A percentile compares a stretch with the other conserved stretches of the same genome.
These are phyloP conservation scores for Pasiphila rectangulata DNA, from an alignment of 2,888 invertebrate genomes.

Conservation along the genomic window DNA sequence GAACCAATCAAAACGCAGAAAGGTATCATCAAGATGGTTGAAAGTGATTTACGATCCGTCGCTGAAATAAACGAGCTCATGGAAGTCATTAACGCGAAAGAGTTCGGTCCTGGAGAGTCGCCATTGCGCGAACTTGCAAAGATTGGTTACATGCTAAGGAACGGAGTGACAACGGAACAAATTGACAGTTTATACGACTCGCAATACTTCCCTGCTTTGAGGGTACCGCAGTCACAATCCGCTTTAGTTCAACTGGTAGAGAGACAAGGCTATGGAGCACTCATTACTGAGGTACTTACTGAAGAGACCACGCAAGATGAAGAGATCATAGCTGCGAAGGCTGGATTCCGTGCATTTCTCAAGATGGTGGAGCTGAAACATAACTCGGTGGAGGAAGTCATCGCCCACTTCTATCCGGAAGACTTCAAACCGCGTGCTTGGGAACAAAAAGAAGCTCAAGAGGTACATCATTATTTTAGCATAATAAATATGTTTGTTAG, in stretches of 20 bases:
- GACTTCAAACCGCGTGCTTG: conserved; percentile 91
- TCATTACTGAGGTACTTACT: conserved; percentile 90
- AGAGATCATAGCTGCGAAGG: conserved; percentile 87
- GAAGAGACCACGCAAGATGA: conserved; percentile 90
- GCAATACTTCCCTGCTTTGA: conserved; percentile 88
- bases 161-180: conserved; percentile 87
- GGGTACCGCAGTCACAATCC: conserved; percentile 90
- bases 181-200: conserved; percentile 89
- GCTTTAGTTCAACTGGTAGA: conserved; percentile 92
- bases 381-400: conserved; percentile 90
- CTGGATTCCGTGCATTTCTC: conserved; percentile 92
- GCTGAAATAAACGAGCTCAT: conserved; percentile 88
- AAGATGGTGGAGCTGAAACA: conserved; percentile 91
- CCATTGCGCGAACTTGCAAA: conserved; percentile 90
- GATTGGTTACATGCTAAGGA: conserved; percentile 88
- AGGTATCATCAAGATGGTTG: conserved; percentile 76
- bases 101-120: conserved; percentile 90
- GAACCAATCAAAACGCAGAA: conserved; percentile 80
- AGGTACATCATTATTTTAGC: too few species aligned
- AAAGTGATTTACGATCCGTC: conserved; percentile 81
- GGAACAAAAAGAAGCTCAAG: conserved; percentile 86
- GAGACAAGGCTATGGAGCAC: conserved; percentile 88
- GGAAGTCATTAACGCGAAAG: conserved; percentile 86
- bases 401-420: conserved; percentile 90
- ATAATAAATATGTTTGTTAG: too few species aligned